Percentiles rank a stretch among this genome's conserved stretches.
phyloP scores from a whole-genome alignment of 2,888 invertebrate species.

The Malthinus flaveolus region DNA sequence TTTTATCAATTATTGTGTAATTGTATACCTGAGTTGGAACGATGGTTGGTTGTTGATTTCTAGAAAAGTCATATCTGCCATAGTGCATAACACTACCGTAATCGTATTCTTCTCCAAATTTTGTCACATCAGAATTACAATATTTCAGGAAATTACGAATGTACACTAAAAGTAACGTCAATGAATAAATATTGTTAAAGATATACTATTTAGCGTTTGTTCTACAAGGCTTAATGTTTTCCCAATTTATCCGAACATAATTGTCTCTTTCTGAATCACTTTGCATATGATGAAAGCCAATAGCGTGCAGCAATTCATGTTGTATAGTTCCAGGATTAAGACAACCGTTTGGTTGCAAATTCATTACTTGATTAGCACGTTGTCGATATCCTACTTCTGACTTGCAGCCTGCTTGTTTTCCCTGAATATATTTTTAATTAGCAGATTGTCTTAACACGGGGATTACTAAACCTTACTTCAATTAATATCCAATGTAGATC shows the following conservation, averaged over 20 bases:
- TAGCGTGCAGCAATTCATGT: conserved; percentile 78
- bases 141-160: conserved; percentile 62
- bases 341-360: conserved; percentile 55
- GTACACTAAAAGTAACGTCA: neutral
- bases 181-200: no score
- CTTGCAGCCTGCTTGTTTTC: conserved; percentile 7
- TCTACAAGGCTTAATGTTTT: neutral
- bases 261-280: conserved; percentile 77
- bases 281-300: conserved; percentile 85
- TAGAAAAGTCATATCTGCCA: conserved; percentile 67
- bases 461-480: no score
- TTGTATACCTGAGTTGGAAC: conserved; percentile 52
- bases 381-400: conserved; percentile 22
- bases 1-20: no score
- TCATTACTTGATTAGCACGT: neutral
- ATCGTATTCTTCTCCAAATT: conserved; percentile 70
- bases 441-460: no score
- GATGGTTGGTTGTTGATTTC: conserved; percentile 68
- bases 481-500: no score
- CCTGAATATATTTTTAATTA: no score
- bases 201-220: no score
- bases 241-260: conserved; percentile 56
- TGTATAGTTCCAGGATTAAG: conserved; percentile 67
- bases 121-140: conserved; percentile 63
- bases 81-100: conserved; percentile 77